These are phyloP conservation scores for Ophiothrix spiculata DNA, from an alignment of 35 echinoderm and acorn worm genomes.

Conservation along the genomic window DNA sequence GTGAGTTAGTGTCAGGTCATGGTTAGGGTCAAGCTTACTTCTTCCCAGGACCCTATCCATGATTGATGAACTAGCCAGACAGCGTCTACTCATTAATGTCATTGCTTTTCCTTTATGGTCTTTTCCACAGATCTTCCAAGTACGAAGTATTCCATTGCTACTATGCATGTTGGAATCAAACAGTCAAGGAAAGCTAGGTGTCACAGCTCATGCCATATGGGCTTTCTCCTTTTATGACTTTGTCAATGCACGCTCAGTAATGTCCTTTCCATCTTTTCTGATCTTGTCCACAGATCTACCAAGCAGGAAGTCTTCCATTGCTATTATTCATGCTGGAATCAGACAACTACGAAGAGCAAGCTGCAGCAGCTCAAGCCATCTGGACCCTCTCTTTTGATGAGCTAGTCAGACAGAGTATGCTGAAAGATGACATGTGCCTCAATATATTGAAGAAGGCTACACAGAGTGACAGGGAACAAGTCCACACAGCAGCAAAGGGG, in stretches of 20 bases:
- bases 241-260: too few relatives aligned
- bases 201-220: constrained; percentile 75
- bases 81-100: too few relatives aligned
- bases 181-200: constrained; percentile 44
- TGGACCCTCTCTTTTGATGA: constrained; percentile 89
- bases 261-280: too few relatives aligned
- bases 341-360: constrained; percentile 45
- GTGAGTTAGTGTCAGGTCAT: too few relatives aligned
- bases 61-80: too few relatives aligned
- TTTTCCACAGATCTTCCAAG: constrained; percentile 53
- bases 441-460: constrained; percentile 42
- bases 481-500: constrained; percentile 72
- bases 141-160: constrained; percentile 68
- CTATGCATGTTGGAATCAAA: constrained; percentile 53
- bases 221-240: constrained; percentile 67
- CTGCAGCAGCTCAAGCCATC: constrained; percentile 69
- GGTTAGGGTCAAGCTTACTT: too few relatives aligned
- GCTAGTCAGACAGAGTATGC: constrained; percentile 49
- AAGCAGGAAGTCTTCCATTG: constrained; percentile 71
- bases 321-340: constrained; percentile 64
- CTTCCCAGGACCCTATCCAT: too few relatives aligned
- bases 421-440: constrained; percentile 43
- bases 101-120: not conserved
- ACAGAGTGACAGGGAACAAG: constrained; percentile 21
- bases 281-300: constrained; percentile 46